A percentile compares a stretch with the other conserved stretches of the same genome.
Evolutionary conservation across 2,797 vertebrate genomes (phyloP).

Genomic region (Chaenodraco wilsoni): DNA sequence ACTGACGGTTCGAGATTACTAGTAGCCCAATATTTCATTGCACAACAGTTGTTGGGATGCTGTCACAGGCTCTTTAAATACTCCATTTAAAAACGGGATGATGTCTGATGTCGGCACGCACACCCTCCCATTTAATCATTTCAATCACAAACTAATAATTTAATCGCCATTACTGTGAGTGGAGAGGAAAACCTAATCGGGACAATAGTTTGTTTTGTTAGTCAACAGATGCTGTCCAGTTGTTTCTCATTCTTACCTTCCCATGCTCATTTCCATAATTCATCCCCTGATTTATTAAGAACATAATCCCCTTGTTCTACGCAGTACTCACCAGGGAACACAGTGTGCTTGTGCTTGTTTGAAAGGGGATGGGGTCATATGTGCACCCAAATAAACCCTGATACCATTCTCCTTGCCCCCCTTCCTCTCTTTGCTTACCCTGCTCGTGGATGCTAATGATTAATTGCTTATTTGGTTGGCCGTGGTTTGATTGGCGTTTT

Average conservation of each 20-base stretch:
- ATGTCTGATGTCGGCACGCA: neutral
- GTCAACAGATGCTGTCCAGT: constrained; percentile 68
- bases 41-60: no score
- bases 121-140: constrained; percentile 49
- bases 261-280: constrained; percentile 75
- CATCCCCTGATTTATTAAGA: constrained; percentile 74
- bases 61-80: neutral
- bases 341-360: constrained; percentile 27
- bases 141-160: constrained; percentile 57
- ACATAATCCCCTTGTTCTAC: constrained; percentile 72
- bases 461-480: constrained; percentile 78
- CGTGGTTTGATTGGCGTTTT: constrained; percentile 72
- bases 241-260: constrained; percentile 41
- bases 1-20: no score
- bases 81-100: neutral
- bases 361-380: constrained; percentile 47
- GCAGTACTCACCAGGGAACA: constrained; percentile 57
- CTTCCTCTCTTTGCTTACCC: constrained; percentile 14
- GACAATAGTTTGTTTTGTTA: constrained; percentile 60
- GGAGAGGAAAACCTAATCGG: constrained; percentile 28
- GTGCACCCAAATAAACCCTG: constrained; percentile 66
- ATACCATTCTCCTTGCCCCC: constrained; percentile 30
- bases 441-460: constrained; percentile 72
- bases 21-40: no score
- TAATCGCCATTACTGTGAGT: constrained; percentile 55